Percentiles rank a stretch among this genome's conserved stretches.
phyloP scores from a whole-genome alignment of 2,888 invertebrate species.

The Pharmacophagus antenor region DNA sequence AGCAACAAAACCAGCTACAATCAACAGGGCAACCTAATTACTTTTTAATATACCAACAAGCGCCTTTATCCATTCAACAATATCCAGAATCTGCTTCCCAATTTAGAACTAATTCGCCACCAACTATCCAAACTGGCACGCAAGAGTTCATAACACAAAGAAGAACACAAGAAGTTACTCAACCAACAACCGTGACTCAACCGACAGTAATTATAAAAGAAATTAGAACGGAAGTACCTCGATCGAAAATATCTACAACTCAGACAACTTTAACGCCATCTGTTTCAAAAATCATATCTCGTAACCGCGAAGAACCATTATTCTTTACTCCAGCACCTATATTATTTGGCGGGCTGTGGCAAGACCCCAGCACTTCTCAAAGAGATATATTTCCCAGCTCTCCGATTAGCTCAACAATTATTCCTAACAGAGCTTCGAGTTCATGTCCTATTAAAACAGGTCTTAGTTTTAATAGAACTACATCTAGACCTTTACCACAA shows the following conservation, averaged over 20 bases:
- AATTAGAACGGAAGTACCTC: constrained; percentile 14
- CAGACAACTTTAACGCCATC: constrained; percentile 9
- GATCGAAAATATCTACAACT: constrained; percentile 18
- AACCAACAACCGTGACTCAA: constrained; percentile 12
- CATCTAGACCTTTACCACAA: constrained; percentile 28
- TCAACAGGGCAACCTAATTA: constrained; percentile 34
- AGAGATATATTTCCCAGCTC: constrained; percentile 37
- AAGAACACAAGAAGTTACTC: constrained; percentile 27
- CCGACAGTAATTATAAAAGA: constrained; percentile 5
- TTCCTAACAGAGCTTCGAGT: constrained; percentile 1
- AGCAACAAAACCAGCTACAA: constrained; percentile 31
- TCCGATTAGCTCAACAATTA: constrained; percentile 34
- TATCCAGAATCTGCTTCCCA: constrained; percentile 18
- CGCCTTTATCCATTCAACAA: constrained; percentile 27
- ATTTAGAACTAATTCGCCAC: constrained; percentile 16
- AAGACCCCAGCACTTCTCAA: constrained; percentile 32
- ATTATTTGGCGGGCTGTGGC: constrained; percentile 29
- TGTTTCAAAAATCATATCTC: neutral
- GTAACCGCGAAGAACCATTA: constrained; percentile 4
- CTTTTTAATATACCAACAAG: constrained; percentile 35
- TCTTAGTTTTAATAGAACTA: constrained; percentile 25
- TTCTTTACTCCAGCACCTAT: constrained; percentile 17
- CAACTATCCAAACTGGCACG: constrained; percentile 13
- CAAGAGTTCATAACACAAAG: constrained; percentile 12
- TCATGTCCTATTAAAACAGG: constrained; percentile 1